Base-by-base conservation (phyloP, 2,113 vertebrate genomes). In the Corydoras sp. region DNA sequence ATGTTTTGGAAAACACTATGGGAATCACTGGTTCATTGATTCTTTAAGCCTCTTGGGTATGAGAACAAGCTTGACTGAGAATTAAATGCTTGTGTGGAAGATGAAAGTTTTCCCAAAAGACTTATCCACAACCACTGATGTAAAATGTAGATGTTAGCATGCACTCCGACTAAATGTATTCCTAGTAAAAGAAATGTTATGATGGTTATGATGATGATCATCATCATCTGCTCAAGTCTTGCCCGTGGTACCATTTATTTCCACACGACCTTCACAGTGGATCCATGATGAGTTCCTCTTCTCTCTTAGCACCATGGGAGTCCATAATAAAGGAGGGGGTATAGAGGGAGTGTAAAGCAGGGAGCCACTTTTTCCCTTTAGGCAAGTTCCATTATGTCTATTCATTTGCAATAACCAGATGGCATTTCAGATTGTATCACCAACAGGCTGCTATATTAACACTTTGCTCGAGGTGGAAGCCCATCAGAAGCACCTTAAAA, bases 401-500 rank as follows among this genome's bases (percentile, higher is more conserved):
- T 63, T 65, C 58, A 61, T 79, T 73, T 76, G 67, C 67, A 76
- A 54, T 79, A 73, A 79, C 65, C 74, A 79, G 77, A 79, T 76
- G 74, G 70, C 60, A 54, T 69, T 65, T 76, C 62, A 62, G 66
- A 70, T 73, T 79, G 73, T 70, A 70, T 76, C 74, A 62, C 29
- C 64, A 69, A 79, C 53, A 62, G 72, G 50, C 58, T 35, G 51
- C 58, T 66, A 62, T 55, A 60, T 72, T 73, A 74, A 58, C 66
- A 35, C 60, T 68, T 59, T 18, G 55, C 58, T 79, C 65, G 50
- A 73, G 56, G 55, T 76, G 54, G n/a, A 35, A 54, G 15, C 29
- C 31, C 9, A 69, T 31, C 50, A 61, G 56, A 71, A 56, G 10
- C 65, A 58, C 63, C 24, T 29, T 13, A 30, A 58, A 51, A 32